These are phyloP conservation scores for Temnothorax unifasciatus DNA, from an alignment of 2,888 invertebrate genomes.

Conservation along the genomic window DNA sequence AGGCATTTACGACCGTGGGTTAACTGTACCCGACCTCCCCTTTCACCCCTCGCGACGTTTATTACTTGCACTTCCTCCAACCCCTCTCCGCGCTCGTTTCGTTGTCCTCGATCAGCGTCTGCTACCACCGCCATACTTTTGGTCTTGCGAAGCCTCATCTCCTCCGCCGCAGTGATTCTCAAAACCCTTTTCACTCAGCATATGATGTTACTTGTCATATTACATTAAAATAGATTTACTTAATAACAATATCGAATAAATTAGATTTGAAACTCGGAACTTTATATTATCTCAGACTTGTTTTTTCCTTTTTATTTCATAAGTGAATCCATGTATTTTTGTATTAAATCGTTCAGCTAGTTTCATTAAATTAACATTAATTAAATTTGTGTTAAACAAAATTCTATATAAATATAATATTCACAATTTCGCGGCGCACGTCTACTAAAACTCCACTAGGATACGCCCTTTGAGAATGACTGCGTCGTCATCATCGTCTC, in stretches of 20 bases:
- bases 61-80: slow-evolving; percentile 55
- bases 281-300: no score
- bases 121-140: neutral
- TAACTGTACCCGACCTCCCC: slow-evolving; percentile 34
- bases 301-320: neutral
- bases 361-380: neutral
- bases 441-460: neutral
- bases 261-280: neutral
- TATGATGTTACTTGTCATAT: neutral
- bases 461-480: slow-evolving; percentile 32
- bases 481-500: slow-evolving; percentile 33
- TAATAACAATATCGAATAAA: slow-evolving; percentile 5
- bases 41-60: slow-evolving; percentile 53
- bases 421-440: neutral
- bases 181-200: neutral
- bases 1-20: slow-evolving; percentile 59
- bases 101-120: slow-evolving; percentile 16
- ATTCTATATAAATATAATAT: neutral
- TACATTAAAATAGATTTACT: neutral
- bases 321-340: neutral
- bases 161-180: slow-evolving; percentile 2
- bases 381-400: neutral
- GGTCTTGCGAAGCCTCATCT: slow-evolving; percentile 3
- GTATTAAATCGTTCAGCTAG: neutral
- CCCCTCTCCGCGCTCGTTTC: slow-evolving; percentile 8